These are phyloP conservation scores for Tenthredo amoena DNA, from an alignment of 2,888 invertebrate species.

Conservation along the genomic window DNA sequence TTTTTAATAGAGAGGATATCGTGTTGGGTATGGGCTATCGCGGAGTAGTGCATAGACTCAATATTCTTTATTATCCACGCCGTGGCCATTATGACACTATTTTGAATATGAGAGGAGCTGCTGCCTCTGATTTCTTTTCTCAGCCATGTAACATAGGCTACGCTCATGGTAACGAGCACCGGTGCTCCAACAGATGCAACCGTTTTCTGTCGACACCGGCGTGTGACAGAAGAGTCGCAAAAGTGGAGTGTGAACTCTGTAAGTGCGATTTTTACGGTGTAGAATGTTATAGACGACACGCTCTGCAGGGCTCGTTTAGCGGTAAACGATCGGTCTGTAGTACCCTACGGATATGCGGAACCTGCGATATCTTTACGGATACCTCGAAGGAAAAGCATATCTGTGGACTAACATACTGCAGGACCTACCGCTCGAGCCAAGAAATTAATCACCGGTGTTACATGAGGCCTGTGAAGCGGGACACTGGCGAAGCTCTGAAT, in stretches of 20 bases:
- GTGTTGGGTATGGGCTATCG: no score
- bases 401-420: not conserved
- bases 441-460: not conserved
- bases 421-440: not conserved
- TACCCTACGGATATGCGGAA: not conserved
- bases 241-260: no score
- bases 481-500: not conserved
- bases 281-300: not conserved
- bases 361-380: not conserved
- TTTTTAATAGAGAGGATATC: conserved; percentile 29
- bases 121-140: no score
- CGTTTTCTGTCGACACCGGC: no score
- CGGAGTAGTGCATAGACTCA: no score
- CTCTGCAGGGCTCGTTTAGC: not conserved
- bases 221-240: no score
- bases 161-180: not conserved
- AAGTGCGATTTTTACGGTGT: not conserved
- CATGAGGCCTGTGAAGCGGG: not conserved
- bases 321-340: not conserved
- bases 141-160: not conserved
- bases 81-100: no score
- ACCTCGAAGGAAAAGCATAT: not conserved
- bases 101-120: no score
- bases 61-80: no score
- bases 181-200: not conserved